Base-by-base conservation (phyloP, 2,113 vertebrate genomes). In the Leptobrachium ailaonicum region DNA sequence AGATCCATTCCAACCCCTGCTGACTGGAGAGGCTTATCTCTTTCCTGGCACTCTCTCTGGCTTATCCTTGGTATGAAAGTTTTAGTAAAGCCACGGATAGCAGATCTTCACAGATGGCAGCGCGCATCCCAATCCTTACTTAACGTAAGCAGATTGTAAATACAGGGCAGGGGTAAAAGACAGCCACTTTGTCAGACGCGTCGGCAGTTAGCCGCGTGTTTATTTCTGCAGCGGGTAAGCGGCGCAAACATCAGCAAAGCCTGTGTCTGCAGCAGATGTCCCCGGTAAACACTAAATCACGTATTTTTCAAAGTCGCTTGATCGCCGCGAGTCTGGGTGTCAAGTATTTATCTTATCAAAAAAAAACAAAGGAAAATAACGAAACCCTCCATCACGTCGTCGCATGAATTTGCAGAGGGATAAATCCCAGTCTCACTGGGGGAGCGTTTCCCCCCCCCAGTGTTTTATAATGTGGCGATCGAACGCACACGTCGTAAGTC, bases 101-200 rank as follows among this genome's bases (percentile, higher is more conserved):
- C 54, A 41, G 53, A 78, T 71, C 67, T 78, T 78, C 76, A 71
- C 76, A 78, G 76, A 78, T 78, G 76, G 76, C 56, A 2, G 67
- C 13, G 56, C 68, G 43, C 12, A 50, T 42, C 56, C 47, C 66
- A 50, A 78, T 78, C 76, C 76, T 78, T 78, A 78, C 76, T 78
- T 78, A 78, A 78, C 76, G 41, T 78, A 78, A 78, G 76, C 76
- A 78, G 76, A 78, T 78, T 78, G 76, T 78, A 78, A 78, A 78
- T 78, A 78, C 76, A 63, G 56, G 76, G 45, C 68, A 47, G 54
- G 68, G 76, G 54, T 78, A 78, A 44, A 78, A 78, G 76, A 77
- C 76, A 77, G 76, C 67, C 76, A 78, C 76, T 78, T 78, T 78
- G 67, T 71, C 76, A 78, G 20, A 32, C 20, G 67, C 76, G 41